Evolutionary conservation across 2,113 vertebrate species (phyloP).

Genomic region (Psilopogon haemacephalus): DNA sequence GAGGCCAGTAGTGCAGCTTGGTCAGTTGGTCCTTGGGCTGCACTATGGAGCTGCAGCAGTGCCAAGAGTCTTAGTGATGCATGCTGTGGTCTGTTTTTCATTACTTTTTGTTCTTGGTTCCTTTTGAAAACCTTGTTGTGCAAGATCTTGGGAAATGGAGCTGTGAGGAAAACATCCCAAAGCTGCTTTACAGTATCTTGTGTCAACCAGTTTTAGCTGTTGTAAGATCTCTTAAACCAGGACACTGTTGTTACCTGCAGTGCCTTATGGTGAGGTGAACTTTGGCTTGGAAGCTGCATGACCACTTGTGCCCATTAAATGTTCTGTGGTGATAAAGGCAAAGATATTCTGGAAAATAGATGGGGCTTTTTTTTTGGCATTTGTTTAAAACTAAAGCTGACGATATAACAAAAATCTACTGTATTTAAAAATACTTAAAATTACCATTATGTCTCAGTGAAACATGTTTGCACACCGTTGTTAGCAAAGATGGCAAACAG

Average conservation of each 20-base stretch:
- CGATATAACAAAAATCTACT: background rate
- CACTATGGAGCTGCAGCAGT: background rate
- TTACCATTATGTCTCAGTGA: background rate
- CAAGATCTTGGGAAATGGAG: background rate
- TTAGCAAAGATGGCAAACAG: background rate
- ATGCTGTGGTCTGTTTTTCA: background rate
- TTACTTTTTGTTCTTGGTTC: background rate
- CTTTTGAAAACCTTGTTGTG: background rate
- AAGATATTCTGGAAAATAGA: background rate
- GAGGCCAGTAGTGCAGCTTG: background rate
- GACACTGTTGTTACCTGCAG: background rate
- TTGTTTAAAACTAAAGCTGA: background rate
- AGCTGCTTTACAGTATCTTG: background rate
- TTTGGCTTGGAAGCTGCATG: background rate
- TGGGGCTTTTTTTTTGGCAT: background rate
- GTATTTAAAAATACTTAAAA: background rate
- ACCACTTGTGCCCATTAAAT: background rate
- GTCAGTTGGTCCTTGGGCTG: background rate
- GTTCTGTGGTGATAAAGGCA: background rate
- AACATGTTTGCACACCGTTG: background rate
- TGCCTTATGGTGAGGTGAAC: too few species aligned
- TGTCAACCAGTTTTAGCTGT: rapidly evolving
- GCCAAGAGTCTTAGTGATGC: background rate
- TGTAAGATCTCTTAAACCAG: background rate
- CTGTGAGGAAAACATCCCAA: background rate